Evolutionary conservation across 30 jellyfish, hydroid and myxozoan genomes (phyloP), one percentile per base, ranked within the genome.

Genomic region (Catostylus mosaicus): DNA sequence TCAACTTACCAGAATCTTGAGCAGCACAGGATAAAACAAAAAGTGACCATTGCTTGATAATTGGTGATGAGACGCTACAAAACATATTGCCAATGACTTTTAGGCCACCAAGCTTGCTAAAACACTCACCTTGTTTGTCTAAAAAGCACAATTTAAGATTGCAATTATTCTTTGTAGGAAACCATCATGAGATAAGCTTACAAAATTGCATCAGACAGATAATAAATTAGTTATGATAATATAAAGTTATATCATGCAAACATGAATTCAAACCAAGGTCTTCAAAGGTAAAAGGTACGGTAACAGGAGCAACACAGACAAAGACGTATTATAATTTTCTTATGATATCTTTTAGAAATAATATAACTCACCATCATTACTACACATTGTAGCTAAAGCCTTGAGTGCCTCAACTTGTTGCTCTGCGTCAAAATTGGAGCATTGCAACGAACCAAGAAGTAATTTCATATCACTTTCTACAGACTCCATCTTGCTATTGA

Each of bases 331-430:
- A n/a, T n/a, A n/a, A n/a, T n/a, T n/a, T n/a, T n/a, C n/a, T n/a
- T n/a, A n/a, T n/a, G n/a, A n/a, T n/a, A n/a, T n/a, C n/a, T n/a
- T n/a, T n/a, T n/a, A n/a, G n/a, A n/a, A n/a, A n/a, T n/a, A n/a
- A n/a, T n/a, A n/a, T n/a, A n/a, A n/a, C n/a, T n/a, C n/a, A n/a
- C n/a, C n/a, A 90, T 96, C 95, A 63, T 68, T 72, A n/a, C 46
- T 62, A 62, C 97, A 90, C 90, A 90, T 83, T 16, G 84, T 74
- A 26, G 97, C 92, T 33, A 90, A 51, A 23, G 92, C 67, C 43
- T 90, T 90, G 19, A 90, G 77, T 18, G 97, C 90, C 73, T 90
- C 96, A 18, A 57, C 59, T n/a, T 77, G 96, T 37, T 84, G 96
- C 19, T 54, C 87, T 30, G 57, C 31, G 71, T 90, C 97, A 67